Percentiles rank a stretch among this genome's conserved stretches.
Conservation (phyloP, 2,888 invertebrate species). For the Galerucella calmariensis region DNA sequence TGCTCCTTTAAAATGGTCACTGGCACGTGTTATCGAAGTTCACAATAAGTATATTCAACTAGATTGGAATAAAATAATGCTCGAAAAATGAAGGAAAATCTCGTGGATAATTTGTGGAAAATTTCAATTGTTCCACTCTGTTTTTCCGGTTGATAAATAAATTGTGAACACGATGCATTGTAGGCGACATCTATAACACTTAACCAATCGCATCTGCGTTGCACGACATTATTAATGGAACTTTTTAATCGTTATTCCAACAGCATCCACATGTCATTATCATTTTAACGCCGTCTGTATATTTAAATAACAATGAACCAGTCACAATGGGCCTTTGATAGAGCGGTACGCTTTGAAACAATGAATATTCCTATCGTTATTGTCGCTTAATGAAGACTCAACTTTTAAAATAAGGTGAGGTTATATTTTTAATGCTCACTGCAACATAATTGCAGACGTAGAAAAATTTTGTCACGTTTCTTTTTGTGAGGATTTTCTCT, state of each 20-base stretch:
- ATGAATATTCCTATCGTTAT: slow-evolving; percentile 32
- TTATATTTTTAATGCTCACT: neutral
- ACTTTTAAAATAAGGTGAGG: slow-evolving; percentile 31
- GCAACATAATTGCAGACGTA: slow-evolving; percentile 16
- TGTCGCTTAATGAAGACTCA: slow-evolving; percentile 33
- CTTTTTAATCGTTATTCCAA: slow-evolving; percentile 36
- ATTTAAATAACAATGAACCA: slow-evolving; percentile 37
- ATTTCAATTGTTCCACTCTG: neutral
- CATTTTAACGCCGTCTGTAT: slow-evolving; percentile 29
- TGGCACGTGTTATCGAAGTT: too few relatives aligned
- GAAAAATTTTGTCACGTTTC: neutral
- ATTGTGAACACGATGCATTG: slow-evolving; percentile 29
- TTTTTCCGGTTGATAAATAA: slow-evolving; percentile 22
- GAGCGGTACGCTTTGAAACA: slow-evolving; percentile 25
- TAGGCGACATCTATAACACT: slow-evolving; percentile 38
- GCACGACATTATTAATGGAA: slow-evolving; percentile 33
- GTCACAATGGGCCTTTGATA: slow-evolving; percentile 32
- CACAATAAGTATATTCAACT: too few relatives aligned
- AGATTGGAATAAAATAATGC: too few relatives aligned
- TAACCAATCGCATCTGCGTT: slow-evolving; percentile 35
- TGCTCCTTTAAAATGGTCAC: too few relatives aligned
- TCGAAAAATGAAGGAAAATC: too few relatives aligned
- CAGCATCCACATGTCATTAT: slow-evolving; percentile 38
- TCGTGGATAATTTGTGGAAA: too few relatives aligned
- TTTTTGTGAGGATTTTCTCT: slow-evolving; percentile 1